A percentile compares a stretch with the other conserved stretches of the same genome.
Conservation (phyloP, 2,797 vertebrate genomes). For the Mus minutoides region DNA sequence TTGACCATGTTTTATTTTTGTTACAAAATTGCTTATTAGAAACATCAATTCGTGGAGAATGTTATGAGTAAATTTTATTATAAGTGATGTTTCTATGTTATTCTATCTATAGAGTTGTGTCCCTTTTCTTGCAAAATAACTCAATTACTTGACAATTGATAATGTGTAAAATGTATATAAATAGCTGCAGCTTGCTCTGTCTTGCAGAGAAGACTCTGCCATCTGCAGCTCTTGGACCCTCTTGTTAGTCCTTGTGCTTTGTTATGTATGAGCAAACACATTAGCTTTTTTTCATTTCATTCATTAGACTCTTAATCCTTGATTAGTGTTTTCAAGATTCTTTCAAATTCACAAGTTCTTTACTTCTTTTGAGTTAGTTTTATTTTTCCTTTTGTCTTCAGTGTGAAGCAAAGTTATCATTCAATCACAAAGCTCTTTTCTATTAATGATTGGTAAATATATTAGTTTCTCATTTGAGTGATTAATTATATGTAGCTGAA, state of each 20-base stretch:
- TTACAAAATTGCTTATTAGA: conserved; percentile 15
- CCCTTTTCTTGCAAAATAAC: conserved; percentile 10
- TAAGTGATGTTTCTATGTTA: not conserved
- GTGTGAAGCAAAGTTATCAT: conserved; percentile 76
- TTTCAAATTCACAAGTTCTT: conserved; percentile 80
- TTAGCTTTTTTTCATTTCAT: conserved; percentile 87
- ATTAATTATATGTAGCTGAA: conserved; percentile 72
- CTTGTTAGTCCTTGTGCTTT: conserved; percentile 82
- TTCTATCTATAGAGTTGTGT: not conserved
- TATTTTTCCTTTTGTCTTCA: conserved; percentile 67
- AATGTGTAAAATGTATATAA: not conserved
- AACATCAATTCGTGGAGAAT: not conserved
- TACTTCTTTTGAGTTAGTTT: conserved; percentile 75
- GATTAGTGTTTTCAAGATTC: conserved; percentile 85
- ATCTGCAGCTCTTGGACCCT: conserved; percentile 85
- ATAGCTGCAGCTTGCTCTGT: conserved; percentile 61
- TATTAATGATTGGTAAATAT: conserved; percentile 78
- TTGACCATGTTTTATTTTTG: not conserved
- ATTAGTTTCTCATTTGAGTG: conserved; percentile 70
- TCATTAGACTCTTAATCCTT: conserved; percentile 85
- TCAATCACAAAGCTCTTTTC: conserved; percentile 72
- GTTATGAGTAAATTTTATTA: not conserved
- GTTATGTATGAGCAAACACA: conserved; percentile 84
- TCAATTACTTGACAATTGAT: conserved; percentile 52
- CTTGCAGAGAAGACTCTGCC: conserved; percentile 76